phyloP scores from a whole-genome alignment of 1,140 invertebrate species.

The Drosophila truncata region DNA sequence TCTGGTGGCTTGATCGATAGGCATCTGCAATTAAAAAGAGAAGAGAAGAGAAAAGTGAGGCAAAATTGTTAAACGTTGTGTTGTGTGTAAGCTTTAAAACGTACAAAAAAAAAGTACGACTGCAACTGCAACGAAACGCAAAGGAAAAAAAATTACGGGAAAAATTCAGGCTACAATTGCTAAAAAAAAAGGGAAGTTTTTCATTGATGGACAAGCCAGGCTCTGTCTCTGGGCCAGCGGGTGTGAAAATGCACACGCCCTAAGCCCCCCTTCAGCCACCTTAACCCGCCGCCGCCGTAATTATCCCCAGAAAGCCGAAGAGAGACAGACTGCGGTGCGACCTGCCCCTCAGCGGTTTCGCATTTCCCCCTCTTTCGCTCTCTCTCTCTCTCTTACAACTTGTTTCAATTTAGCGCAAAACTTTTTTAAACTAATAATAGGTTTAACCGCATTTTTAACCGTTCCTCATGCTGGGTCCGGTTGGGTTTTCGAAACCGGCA shows the following conservation, averaged over 20 bases:
- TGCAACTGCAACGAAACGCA: conserved; percentile 23
- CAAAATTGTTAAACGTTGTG: conserved; percentile 70
- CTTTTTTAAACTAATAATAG: conserved; percentile 79
- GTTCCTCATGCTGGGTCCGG: conserved; percentile 68
- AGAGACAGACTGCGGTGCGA: not conserved
- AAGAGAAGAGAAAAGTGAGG: conserved; percentile 85
- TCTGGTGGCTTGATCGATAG: conserved; percentile 90
- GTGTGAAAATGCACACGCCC: conserved; percentile 80
- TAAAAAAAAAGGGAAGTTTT: conserved; percentile 28
- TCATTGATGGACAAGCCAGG: conserved; percentile 26
- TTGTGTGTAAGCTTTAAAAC: conserved; percentile 55
- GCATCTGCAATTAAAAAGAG: conserved; percentile 88
- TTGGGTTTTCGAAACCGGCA: conserved; percentile 28
- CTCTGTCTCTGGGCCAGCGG: conserved; percentile 58
- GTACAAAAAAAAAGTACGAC: conserved; percentile 27
- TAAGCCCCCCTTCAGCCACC: conserved; percentile 13
- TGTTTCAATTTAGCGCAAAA: conserved; percentile 75
- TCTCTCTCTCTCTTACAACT: conserved; percentile 35
- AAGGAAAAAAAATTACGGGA: conserved; percentile 5
- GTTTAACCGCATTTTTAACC: conserved; percentile 83
- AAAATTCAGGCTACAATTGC: conserved; percentile 33
- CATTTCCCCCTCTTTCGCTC: conserved; percentile 37
- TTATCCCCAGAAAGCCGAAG: conserved; percentile 49
- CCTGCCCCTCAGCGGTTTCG: conserved; percentile 68
- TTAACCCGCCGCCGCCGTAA: conserved; percentile 34